Conservation (phyloP, 2,113 vertebrate species). For the Sterna hirundo region DNA sequence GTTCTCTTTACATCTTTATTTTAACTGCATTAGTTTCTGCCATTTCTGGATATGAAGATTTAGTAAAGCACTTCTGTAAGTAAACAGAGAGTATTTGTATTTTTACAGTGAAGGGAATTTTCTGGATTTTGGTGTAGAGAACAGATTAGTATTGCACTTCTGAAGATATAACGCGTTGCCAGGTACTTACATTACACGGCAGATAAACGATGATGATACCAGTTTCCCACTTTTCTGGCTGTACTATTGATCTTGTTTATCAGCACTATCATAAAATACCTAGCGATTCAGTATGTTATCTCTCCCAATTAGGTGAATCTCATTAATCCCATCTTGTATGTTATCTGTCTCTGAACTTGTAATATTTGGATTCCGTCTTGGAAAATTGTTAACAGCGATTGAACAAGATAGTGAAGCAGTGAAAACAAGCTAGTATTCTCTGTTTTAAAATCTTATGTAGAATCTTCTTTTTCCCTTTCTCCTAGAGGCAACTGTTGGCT, state of each 20-base stretch:
- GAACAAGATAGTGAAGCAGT: neutral
- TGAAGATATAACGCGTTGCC: constrained; percentile 20
- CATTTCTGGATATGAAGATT: constrained; percentile 32
- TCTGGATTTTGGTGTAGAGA: neutral
- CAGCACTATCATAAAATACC: constrained; percentile 35
- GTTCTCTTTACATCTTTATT: constrained; percentile 1
- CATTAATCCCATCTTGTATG: constrained; percentile 22
- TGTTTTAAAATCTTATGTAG: neutral
- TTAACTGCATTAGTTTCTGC: constrained; percentile 3
- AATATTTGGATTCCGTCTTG: neutral
- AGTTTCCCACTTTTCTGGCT: constrained; percentile 54
- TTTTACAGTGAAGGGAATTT: constrained; percentile 12
- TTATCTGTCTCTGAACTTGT: constrained; percentile 42
- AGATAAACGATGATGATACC: constrained; percentile 25
- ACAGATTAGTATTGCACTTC: neutral
- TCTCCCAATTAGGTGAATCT: constrained; percentile 13
- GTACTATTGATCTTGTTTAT: constrained; percentile 55
- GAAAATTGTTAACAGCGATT: neutral
- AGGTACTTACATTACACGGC: constrained; percentile 35
- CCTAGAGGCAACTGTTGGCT: neutral
- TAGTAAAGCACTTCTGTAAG: constrained; percentile 4
- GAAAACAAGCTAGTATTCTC: neutral
- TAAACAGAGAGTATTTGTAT: constrained; percentile 15
- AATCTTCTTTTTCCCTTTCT: neutral
- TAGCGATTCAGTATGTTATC: constrained; percentile 33